Percentiles rank a stretch among this genome's conserved stretches.
phyloP scores from a whole-genome alignment of 2,888 invertebrate genomes.

The Melangyna quadrimaculata region DNA sequence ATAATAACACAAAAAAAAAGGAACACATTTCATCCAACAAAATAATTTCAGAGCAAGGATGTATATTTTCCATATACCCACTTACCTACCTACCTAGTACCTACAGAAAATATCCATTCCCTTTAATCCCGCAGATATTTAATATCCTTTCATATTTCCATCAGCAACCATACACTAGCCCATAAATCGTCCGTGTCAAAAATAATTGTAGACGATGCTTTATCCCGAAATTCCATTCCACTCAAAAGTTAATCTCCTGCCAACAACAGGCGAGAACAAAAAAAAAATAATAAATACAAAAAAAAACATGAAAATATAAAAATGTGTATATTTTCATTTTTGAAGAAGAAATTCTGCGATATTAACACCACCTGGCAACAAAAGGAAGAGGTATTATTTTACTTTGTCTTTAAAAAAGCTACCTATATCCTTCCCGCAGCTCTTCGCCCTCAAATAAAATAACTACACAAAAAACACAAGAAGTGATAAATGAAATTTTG shows the following conservation, averaged over 20 bases:
- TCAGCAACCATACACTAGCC: slow-evolving; percentile 32
- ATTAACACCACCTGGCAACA: slow-evolving; percentile 58
- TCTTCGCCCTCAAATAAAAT: background rate
- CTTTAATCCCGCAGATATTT: slow-evolving; percentile 31
- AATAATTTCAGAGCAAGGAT: no score
- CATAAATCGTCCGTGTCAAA: slow-evolving; percentile 57
- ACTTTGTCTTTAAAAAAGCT: slow-evolving; percentile 40
- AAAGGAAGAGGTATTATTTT: slow-evolving; percentile 37
- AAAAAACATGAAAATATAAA: background rate
- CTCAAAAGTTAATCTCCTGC: slow-evolving; percentile 63
- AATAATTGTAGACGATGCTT: slow-evolving; percentile 55
- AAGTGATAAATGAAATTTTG: slow-evolving; percentile 61
- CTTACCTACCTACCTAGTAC: no score
- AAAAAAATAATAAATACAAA: no score
- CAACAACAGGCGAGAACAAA: slow-evolving; percentile 6
- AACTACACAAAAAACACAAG: background rate
- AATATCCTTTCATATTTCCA: slow-evolving; percentile 29
- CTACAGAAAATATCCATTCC: background rate
- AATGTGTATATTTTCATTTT: background rate
- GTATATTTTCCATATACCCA: no score
- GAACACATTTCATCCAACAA: no score
- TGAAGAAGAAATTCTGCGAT: background rate
- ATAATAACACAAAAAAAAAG: no score
- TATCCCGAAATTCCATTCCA: slow-evolving; percentile 56
- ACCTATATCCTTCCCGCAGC: background rate